Percentiles rank a stretch among this genome's conserved stretches.
These are phyloP conservation scores for Euphydryas editha DNA, from an alignment of 2,888 invertebrate species.

Conservation along the genomic window DNA sequence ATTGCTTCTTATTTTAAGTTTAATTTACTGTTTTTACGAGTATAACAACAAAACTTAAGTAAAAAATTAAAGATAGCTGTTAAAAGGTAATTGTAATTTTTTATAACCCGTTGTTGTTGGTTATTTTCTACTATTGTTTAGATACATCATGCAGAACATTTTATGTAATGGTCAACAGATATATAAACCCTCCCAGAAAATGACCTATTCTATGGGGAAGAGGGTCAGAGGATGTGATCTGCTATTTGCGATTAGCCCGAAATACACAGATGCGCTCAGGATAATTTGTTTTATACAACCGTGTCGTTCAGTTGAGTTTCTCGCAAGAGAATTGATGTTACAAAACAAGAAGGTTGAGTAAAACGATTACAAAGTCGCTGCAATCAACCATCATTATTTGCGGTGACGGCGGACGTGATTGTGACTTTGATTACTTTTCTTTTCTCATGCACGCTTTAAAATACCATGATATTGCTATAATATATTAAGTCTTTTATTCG, in stretches of 20 bases:
- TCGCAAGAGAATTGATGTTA: constrained; percentile 6
- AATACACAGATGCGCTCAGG: not conserved
- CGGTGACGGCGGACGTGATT: constrained; percentile 56
- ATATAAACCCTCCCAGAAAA: not conserved
- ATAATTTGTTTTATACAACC: not conserved
- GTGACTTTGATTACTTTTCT: constrained; percentile 62
- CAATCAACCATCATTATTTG: constrained; percentile 60
- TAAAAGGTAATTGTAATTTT: too few species aligned
- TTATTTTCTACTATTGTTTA: not conserved
- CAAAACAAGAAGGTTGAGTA: constrained; percentile 23
- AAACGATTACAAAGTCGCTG: constrained; percentile 35
- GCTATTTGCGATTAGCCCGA: not conserved
- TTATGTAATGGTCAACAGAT: not conserved
- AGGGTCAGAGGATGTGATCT: not conserved
- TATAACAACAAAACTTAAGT: too few species aligned
- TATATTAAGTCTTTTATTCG: constrained; percentile 9
- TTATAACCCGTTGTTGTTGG: too few species aligned
- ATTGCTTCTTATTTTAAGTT: too few species aligned
- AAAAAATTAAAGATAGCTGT: too few species aligned
- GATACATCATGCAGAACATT: not conserved
- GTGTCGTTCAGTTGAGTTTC: not conserved
- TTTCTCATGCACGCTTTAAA: constrained; percentile 54
- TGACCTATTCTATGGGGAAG: not conserved
- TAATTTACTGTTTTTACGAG: too few species aligned
- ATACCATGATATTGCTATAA: constrained; percentile 43